These are phyloP conservation scores for Mungos mungo DNA, from an alignment of 2,113 vertebrate species.

Conservation along the genomic window DNA sequence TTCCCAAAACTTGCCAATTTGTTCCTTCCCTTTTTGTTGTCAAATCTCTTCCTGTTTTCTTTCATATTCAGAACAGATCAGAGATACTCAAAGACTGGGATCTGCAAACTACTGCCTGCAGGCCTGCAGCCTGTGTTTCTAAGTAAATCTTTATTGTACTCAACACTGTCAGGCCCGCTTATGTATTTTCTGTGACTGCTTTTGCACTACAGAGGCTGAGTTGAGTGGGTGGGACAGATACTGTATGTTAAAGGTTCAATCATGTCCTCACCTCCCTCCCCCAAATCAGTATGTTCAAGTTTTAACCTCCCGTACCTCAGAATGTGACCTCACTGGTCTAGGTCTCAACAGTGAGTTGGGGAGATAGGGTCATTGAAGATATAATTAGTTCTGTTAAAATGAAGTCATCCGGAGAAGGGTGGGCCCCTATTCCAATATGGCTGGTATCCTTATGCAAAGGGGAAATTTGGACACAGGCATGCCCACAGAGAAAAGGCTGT, in stretches of 20 bases:
- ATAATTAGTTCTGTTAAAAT: conserved; percentile 14
- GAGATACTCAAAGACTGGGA: background rate
- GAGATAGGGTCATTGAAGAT: background rate
- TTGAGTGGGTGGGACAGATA: background rate
- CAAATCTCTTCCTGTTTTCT: background rate
- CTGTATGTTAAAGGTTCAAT: background rate
- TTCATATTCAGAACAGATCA: background rate
- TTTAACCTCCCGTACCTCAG: background rate
- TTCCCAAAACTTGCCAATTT: background rate
- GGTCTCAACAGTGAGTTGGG: background rate
- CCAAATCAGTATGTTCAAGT: background rate
- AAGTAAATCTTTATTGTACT: background rate
- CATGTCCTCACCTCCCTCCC: background rate
- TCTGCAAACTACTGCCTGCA: background rate
- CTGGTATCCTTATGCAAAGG: background rate
- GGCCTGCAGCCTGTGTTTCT: background rate
- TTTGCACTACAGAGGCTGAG: background rate
- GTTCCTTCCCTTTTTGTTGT: background rate
- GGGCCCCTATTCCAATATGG: background rate
- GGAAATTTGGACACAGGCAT: background rate
- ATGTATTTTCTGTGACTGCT: background rate
- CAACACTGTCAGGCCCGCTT: background rate
- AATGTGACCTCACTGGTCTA: background rate
- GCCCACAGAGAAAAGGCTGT: background rate
- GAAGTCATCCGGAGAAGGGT: background rate